phyloP scores from a whole-genome alignment of 2,797 vertebrate genomes.

The Gallinago solitaria region DNA sequence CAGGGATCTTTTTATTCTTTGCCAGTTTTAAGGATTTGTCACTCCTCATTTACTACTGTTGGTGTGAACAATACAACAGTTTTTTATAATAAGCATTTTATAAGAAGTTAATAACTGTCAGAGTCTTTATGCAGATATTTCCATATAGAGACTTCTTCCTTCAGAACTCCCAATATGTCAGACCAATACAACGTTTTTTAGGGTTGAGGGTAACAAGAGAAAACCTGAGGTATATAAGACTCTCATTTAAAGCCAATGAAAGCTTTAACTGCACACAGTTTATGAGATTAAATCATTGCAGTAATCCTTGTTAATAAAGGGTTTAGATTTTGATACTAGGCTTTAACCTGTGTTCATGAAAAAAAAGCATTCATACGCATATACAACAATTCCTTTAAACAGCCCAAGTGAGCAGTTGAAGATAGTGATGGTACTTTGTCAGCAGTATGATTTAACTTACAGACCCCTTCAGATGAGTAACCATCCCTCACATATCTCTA shows the following conservation, averaged over 20 bases:
- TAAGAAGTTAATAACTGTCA: neutral
- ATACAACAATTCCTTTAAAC: neutral
- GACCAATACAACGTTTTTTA: neutral
- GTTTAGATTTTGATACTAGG: neutral
- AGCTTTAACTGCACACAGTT: neutral
- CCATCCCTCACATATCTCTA: neutral
- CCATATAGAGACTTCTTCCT: neutral
- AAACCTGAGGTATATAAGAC: neutral
- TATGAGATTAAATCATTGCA: neutral
- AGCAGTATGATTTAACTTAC: neutral
- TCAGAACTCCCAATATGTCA: neutral
- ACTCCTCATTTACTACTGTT: conserved; percentile 39
- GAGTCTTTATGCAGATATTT: neutral
- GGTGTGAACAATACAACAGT: neutral
- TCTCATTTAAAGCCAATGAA: neutral
- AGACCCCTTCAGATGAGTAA: neutral
- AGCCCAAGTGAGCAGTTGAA: neutral
- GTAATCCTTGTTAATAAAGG: neutral
- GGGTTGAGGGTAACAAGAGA: neutral
- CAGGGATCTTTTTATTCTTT: conserved; percentile 48
- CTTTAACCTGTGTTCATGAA: neutral
- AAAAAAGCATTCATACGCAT: neutral
- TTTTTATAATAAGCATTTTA: conserved; percentile 1
- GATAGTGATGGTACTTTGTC: neutral
- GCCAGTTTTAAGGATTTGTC: conserved; percentile 63